Conservation (phyloP, 2,113 vertebrate species). For the Limnothrissa miodon region DNA sequence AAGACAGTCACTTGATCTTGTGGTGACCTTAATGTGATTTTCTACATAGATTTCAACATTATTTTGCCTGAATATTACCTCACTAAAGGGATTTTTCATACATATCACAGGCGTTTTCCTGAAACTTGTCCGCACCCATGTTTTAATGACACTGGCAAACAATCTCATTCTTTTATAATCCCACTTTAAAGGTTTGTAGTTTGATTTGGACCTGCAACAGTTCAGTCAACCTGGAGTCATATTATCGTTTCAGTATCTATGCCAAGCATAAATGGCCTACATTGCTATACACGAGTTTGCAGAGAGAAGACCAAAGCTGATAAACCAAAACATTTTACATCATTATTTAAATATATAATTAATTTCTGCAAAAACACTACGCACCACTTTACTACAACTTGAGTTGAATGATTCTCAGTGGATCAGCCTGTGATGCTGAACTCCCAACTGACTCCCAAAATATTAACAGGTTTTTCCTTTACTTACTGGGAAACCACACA, state of each 20-base stretch:
- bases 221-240: not conserved
- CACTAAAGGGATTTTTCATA: too few relatives aligned
- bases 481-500: conserved; percentile 14
- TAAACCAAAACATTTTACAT: not conserved
- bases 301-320: not conserved
- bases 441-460: not conserved
- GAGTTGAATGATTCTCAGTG: not conserved
- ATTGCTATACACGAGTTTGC: not conserved
- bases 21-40: conserved; percentile 40
- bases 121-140: not conserved
- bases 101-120: conserved; percentile 38
- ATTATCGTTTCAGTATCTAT: not conserved
- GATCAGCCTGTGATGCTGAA: not conserved
- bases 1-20: conserved; percentile 44
- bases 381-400: not conserved
- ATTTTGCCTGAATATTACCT: too few relatives aligned
- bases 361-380: not conserved
- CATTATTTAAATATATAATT: not conserved
- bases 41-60: conserved; percentile 55
- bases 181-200: not conserved
- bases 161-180: not conserved
- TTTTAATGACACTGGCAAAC: conserved; percentile 35
- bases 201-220: not conserved
- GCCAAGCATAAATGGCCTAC: not conserved
- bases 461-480: conserved; percentile 2